phyloP scores from a whole-genome alignment of 1,140 invertebrate genomes.

The Aphelinus certus region DNA sequence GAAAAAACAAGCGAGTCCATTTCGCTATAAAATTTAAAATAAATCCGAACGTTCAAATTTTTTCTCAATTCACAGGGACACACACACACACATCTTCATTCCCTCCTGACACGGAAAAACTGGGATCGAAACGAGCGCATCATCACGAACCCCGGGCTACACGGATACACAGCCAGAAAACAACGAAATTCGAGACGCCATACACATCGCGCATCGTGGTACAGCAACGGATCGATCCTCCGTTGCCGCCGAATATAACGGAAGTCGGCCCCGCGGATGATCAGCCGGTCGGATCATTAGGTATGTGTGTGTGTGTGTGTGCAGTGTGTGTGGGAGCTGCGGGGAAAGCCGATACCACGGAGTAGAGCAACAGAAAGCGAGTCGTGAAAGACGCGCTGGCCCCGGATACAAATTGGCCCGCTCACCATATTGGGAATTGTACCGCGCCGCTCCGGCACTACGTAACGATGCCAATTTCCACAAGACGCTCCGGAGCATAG shows the following conservation, averaged over 20 bases:
- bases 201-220: not conserved
- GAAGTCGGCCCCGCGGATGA: constrained; percentile 31
- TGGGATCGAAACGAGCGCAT: no score
- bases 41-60: no score
- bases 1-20: no score
- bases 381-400: not conserved
- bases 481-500: no score
- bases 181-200: not conserved
- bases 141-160: no score
- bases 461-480: constrained; percentile 49
- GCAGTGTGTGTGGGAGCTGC: not conserved
- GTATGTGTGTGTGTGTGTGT: no score
- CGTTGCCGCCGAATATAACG: not conserved
- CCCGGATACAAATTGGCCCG: constrained; percentile 47
- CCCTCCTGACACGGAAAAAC: no score
- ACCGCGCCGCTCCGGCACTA: not conserved
- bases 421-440: constrained; percentile 46
- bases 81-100: no score
- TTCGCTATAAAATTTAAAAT: no score
- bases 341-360: not conserved
- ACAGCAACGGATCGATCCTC: not conserved
- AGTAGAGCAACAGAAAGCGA: no score
- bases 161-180: no score
- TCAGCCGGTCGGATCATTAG: constrained; percentile 41
- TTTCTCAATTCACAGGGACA: no score